Evolutionary conservation across 1,140 invertebrate genomes (phyloP).

Genomic region (Mercenaria mercenaria): DNA sequence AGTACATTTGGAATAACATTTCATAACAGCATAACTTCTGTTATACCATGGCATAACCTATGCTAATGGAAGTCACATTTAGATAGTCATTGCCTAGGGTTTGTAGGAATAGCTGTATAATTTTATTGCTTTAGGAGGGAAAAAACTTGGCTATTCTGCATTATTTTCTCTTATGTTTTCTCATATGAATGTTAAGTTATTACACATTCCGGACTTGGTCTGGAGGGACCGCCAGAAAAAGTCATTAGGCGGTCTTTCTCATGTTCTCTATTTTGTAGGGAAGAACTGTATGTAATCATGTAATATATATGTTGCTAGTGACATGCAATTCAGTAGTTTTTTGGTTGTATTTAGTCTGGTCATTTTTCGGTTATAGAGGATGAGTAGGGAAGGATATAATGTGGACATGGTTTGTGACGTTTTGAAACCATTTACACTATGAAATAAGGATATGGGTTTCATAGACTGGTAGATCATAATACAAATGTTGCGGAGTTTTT

Average conservation of each 20-base stretch:
- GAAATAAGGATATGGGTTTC: no score
- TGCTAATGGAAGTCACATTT: background rate
- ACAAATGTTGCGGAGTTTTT: no score
- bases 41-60: background rate
- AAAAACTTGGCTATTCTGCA: background rate
- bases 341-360: no score
- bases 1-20: no score
- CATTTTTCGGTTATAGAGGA: no score
- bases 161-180: background rate
- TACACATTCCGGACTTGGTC: background rate
- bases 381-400: no score
- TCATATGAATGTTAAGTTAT: background rate
- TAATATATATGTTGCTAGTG: background rate
- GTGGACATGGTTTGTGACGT: no score
- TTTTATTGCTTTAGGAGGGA: background rate
- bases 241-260: slow-evolving; percentile 11
- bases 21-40: no score
- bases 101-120: background rate
- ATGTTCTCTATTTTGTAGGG: background rate
- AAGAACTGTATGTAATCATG: background rate
- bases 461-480: no score
- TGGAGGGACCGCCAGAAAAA: background rate
- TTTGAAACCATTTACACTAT: no score
- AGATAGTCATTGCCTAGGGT: background rate
- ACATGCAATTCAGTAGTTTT: no score